Evolutionary conservation across 2,113 vertebrate species (phyloP).

Genomic region (Illadopsis cleaveri): DNA sequence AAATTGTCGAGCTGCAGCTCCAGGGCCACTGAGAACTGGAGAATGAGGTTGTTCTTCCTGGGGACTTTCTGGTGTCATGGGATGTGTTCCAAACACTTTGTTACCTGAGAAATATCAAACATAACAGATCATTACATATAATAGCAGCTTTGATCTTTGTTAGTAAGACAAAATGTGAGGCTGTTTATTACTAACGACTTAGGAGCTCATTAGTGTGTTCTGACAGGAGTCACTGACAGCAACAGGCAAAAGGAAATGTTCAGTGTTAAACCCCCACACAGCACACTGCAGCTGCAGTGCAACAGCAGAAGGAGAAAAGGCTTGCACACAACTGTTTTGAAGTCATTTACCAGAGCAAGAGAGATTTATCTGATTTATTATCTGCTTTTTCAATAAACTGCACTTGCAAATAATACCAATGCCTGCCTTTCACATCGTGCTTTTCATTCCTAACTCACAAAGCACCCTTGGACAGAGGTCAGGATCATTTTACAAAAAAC

Average conservation of each 20-base stretch:
- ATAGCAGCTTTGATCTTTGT: slow-evolving; percentile 12
- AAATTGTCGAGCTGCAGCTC: slow-evolving; percentile 37
- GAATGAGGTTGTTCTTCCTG: neutral
- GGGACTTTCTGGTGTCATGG: neutral
- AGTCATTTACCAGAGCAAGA: neutral
- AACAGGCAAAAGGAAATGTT: neutral
- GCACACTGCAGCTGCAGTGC: neutral
- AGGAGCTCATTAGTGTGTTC: slow-evolving; percentile 29
- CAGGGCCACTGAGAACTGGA: neutral
- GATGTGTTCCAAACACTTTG: slow-evolving; percentile 33
- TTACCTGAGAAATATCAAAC: slow-evolving; percentile 64
- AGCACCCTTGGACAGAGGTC: neutral
- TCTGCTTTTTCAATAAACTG: neutral
- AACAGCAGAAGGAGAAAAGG: neutral
- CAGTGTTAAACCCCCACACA: neutral
- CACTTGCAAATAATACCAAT: neutral
- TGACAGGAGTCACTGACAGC: neutral
- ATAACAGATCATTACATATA: slow-evolving; percentile 41
- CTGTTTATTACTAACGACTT: slow-evolving; percentile 45
- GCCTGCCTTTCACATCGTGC: neutral
- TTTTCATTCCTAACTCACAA: neutral
- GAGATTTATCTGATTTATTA: neutral
- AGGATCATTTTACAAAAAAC: neutral
- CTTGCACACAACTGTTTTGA: neutral
- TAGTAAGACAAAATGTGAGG: slow-evolving; percentile 41